Conservation (phyloP, 1,140 invertebrate genomes). For the Aleiodes sp. region DNA sequence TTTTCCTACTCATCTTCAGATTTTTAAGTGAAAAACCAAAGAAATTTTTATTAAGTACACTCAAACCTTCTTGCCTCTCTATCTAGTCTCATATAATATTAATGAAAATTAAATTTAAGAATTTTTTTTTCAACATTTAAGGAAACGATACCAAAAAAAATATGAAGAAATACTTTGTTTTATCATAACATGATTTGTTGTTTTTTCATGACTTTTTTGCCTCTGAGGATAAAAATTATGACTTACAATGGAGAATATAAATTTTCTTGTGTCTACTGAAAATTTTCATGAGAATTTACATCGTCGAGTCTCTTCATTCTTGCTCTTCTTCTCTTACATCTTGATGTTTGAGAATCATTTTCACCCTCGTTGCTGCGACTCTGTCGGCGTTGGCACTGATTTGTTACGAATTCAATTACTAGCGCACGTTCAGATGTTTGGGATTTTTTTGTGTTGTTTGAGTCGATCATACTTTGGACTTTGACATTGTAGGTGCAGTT, state of each 20-base stretch:
- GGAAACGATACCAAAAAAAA: too few species aligned
- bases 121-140: too few species aligned
- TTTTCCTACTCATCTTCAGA: not conserved
- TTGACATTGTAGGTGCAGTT: conserved; percentile 47
- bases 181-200: too few species aligned
- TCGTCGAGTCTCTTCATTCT: conserved; percentile 34
- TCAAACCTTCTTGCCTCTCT: too few species aligned
- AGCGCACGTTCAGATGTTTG: conserved; percentile 34
- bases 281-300: not conserved
- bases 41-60: too few species aligned
- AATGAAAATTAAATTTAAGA: too few species aligned
- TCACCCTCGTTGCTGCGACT: conserved; percentile 28
- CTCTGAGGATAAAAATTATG: too few species aligned
- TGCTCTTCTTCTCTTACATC: conserved; percentile 44
- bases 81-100: too few species aligned
- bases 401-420: conserved; percentile 45
- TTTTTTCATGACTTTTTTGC: too few species aligned
- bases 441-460: not conserved
- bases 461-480: conserved; percentile 37
- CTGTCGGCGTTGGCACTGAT: conserved; percentile 37
- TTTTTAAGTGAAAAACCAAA: too few species aligned
- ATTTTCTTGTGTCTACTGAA: not conserved
- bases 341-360: conserved; percentile 27
- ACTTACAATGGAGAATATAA: too few species aligned
- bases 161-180: too few species aligned